Percentiles rank a stretch among this genome's conserved stretches.
These are phyloP conservation scores for Halesus radiatus DNA, from an alignment of 1,140 invertebrate genomes.

Conservation along the genomic window DNA sequence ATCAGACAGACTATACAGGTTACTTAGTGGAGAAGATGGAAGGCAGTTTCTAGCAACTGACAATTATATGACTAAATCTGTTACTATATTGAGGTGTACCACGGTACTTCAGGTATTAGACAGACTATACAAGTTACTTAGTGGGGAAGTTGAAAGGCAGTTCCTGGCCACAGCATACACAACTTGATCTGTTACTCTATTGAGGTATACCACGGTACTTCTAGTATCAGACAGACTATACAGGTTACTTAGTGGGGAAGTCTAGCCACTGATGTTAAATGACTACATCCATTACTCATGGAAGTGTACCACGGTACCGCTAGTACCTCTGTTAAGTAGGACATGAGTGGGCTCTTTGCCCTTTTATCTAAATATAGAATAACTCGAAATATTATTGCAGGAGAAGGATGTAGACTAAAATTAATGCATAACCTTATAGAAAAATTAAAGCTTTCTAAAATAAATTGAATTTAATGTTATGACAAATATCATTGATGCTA, in stretches of 20 bases:
- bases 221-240: background rate
- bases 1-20: constrained; percentile 6
- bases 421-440: constrained; percentile 59
- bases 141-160: too few species aligned
- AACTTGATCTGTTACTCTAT: too few species aligned
- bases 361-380: constrained; percentile 58
- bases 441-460: constrained; percentile 58
- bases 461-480: constrained; percentile 58
- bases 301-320: constrained; percentile 25
- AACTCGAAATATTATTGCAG: constrained; percentile 67
- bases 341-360: constrained; percentile 25
- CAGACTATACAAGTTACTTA: too few species aligned
- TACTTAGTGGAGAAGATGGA: background rate
- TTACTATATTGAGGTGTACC: background rate
- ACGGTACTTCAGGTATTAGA: too few species aligned
- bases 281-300: constrained; percentile 7
- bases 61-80: background rate
- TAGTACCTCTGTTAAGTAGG: constrained; percentile 53
- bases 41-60: constrained; percentile 3
- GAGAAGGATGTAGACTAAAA: constrained; percentile 57
- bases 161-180: too few species aligned
- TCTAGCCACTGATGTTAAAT: background rate
- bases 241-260: constrained; percentile 32
- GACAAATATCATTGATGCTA: constrained; percentile 59
- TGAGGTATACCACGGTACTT: too few species aligned